Conservation (phyloP, 64 coral and sea anemone species). For the Exaiptasia diaphana region DNA sequence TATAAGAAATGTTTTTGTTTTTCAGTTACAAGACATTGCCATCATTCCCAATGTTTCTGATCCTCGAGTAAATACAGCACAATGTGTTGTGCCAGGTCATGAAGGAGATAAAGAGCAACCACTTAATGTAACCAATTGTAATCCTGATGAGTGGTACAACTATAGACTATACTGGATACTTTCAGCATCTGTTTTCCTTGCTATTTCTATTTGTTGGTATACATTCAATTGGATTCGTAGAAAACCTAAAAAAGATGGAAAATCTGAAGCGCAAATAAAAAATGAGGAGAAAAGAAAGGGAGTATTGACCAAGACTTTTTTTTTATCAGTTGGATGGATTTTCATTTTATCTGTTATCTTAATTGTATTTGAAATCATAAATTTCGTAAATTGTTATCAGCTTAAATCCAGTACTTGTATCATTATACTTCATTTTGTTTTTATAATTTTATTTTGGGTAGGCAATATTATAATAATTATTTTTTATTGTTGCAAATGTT, state of each 20-base stretch:
- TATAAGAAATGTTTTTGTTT: neutral
- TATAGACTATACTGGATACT: constrained; percentile 27
- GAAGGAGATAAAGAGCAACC: neutral
- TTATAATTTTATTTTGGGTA: neutral
- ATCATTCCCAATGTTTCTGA: constrained; percentile 18
- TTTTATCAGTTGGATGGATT: too few species aligned
- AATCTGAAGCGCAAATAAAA: too few species aligned
- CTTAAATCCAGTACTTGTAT: neutral
- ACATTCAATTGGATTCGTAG: neutral
- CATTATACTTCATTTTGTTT: neutral
- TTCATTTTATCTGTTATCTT: too few species aligned
- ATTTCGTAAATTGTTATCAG: neutral
- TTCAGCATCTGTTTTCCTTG: neutral
- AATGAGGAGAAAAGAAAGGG: neutral
- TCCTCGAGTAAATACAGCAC: constrained; percentile 53
- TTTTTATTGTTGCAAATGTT: neutral
- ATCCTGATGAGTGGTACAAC: too few species aligned
- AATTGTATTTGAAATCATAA: too few species aligned
- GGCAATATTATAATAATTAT: neutral
- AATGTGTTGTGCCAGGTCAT: constrained; percentile 56
- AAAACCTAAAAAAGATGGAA: too few species aligned
- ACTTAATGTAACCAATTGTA: constrained; percentile 11
- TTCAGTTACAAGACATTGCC: constrained; percentile 61
- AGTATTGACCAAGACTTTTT: too few species aligned
- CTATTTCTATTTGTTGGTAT: neutral